Evolutionary conservation across 2,113 vertebrate species (phyloP).

Genomic region (Dicentrarchus labrax): DNA sequence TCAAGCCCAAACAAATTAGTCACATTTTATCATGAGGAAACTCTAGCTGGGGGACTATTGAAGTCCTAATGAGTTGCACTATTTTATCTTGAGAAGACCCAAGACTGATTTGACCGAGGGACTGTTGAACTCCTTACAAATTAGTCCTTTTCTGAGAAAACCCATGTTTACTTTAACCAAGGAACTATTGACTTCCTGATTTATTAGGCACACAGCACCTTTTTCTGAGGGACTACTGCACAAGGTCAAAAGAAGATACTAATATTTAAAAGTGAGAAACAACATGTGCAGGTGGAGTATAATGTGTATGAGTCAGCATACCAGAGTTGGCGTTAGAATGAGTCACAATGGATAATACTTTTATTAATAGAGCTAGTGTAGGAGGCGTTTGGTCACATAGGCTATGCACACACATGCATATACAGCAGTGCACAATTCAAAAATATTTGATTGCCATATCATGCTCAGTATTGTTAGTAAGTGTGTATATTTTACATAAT

Average conservation of each 20-base stretch:
- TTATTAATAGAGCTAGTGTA: conserved; percentile 74
- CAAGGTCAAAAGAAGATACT: conserved; percentile 52
- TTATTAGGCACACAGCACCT: conserved; percentile 45
- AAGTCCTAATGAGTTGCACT: conserved; percentile 60
- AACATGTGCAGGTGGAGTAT: conserved; percentile 48
- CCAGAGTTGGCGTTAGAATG: conserved; percentile 67
- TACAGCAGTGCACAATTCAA: conserved; percentile 26
- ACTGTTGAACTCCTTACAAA: conserved; percentile 41
- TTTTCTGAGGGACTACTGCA: neutral
- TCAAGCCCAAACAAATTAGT: conserved; percentile 60
- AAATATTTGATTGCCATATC: conserved; percentile 36
- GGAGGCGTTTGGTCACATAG: conserved; percentile 59
- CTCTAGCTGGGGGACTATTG: conserved; percentile 47
- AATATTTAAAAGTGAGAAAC: conserved; percentile 39
- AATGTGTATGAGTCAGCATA: conserved; percentile 69
- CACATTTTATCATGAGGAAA: conserved; percentile 55
- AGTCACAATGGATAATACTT: conserved; percentile 72
- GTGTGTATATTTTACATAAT: conserved; percentile 44
- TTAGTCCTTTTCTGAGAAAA: conserved; percentile 39
- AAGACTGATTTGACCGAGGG: conserved; percentile 47
- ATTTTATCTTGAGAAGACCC: conserved; percentile 60
- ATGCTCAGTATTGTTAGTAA: conserved; percentile 1
- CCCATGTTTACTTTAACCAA: conserved; percentile 37
- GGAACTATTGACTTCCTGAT: conserved; percentile 55
- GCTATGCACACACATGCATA: conserved; percentile 53